phyloP scores from a whole-genome alignment of 2,888 invertebrate genomes.

The Craniophora ligustri region DNA sequence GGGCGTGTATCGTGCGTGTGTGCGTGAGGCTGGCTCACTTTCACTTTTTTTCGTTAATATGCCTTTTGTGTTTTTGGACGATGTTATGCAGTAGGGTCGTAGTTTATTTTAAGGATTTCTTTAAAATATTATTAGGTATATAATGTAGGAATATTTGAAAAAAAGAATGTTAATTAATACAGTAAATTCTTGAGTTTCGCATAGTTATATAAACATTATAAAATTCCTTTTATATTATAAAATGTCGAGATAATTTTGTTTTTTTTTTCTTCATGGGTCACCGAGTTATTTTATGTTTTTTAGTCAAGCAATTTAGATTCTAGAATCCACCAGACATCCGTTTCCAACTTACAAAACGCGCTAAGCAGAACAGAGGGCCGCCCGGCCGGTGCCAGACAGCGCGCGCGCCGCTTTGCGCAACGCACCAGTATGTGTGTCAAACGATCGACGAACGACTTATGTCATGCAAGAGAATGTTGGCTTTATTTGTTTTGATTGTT shows the following conservation, averaged over 20 bases:
- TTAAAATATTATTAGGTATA: background rate
- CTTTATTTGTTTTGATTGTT: conserved; percentile 55
- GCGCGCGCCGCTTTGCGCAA: conserved; percentile 73
- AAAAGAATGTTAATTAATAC: no score
- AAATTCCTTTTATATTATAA: no score
- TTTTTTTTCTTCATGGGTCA: no score
- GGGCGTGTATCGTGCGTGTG: conserved; percentile 59
- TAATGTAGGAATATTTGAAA: background rate
- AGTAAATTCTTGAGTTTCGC: no score
- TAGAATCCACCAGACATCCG: conserved; percentile 62
- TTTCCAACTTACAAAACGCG: conserved; percentile 63
- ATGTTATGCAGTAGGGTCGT: conserved; percentile 65
- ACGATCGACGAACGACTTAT: conserved; percentile 71
- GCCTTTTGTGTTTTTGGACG: conserved; percentile 86
- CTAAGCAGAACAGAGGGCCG: conserved; percentile 58
- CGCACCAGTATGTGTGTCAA: conserved; percentile 75
- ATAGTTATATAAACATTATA: no score
- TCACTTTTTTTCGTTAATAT: conserved; percentile 86
- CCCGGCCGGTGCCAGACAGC: conserved; percentile 67
- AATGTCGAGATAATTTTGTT: no score
- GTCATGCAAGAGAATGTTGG: conserved; percentile 69
- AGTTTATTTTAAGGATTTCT: no score
- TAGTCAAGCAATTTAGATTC: conserved; percentile 40
- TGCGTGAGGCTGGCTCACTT: conserved; percentile 67
- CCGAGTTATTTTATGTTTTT: conserved; percentile 17